Evolutionary conservation across 2,113 vertebrate species (phyloP).

Genomic region (Pangasianodon hypophthalmus): DNA sequence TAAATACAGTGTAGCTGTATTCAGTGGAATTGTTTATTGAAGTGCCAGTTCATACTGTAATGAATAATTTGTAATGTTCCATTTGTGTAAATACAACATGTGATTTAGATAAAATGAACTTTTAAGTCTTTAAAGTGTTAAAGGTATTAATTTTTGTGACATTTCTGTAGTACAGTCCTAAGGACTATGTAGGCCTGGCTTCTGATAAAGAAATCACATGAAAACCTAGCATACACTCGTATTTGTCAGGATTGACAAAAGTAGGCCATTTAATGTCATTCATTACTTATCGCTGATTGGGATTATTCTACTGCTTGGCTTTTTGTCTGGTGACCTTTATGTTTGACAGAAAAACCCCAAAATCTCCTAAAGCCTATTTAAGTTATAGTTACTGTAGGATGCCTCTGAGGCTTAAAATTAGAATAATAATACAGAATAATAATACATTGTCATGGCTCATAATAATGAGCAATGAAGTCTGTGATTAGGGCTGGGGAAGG

Average conservation of each 20-base stretch:
- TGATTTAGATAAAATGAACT: not conserved
- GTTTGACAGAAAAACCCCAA: not conserved
- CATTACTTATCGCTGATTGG: too few relatives aligned
- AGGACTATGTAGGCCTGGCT: not conserved
- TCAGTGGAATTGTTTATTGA: not conserved
- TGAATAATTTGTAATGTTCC: not conserved
- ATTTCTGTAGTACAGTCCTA: not conserved
- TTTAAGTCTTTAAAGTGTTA: not conserved
- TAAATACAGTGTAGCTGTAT: constrained; percentile 2
- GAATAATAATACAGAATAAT: not conserved
- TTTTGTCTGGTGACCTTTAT: not conserved
- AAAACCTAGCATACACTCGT: not conserved
- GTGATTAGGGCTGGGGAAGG: not conserved
- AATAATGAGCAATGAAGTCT: not conserved
- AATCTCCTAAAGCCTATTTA: not conserved
- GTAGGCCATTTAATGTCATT: not conserved
- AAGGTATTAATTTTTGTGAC: not conserved
- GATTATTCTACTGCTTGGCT: too few relatives aligned
- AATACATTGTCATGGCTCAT: not conserved
- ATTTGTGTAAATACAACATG: not conserved
- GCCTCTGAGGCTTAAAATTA: not conserved
- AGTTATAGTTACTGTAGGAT: not conserved
- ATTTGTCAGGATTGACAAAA: not conserved
- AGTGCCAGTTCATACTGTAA: not conserved
- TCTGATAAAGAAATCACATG: not conserved